Evolutionary conservation across 2,797 vertebrate species (phyloP), one percentile per base, ranked within the genome.

Genomic region (Oryzias sinensis): DNA sequence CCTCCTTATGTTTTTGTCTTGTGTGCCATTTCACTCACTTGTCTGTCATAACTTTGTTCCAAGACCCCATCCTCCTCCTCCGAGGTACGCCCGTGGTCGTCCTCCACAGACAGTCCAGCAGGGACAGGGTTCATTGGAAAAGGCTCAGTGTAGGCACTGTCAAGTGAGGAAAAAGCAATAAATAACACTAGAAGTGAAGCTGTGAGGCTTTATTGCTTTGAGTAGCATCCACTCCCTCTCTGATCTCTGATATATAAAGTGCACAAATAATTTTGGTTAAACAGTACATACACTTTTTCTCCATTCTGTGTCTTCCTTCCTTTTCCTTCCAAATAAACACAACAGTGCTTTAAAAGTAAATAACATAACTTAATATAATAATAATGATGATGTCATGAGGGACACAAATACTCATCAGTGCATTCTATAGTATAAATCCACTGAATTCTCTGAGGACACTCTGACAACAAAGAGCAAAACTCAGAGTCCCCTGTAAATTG

Each of bases 131-230:
- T 95, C 58, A 96, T 87, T 40, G 94, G 95, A 84, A 97, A 97
- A 40, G 96, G 95, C 84, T 98, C 97, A 0, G 96, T 97, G 86
- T 98, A 97, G 81, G 95, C 93, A 73, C 96, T 99, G 89, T 15
- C 11, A 27, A 57, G 2, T 14, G 46, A 8, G 53, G 51, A 46
- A 53, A 56, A 58, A 4, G 58, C 6, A 55, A 24, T 4, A 40
- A 67, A 72, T 62, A 43, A 43, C 48, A 9, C 33, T 11, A 11
- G 33, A 37, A 37, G 9, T 37, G 33, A 37, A 37, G 9, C 33
- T 37, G 33, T 37, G 33, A 37, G 9, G 33, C 33, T 37, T 37
- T 13, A 37, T 37, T 37, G 11, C 33, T 37, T 37, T 11, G 33
- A 37, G 33, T 11, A 37, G 8, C 33, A 37, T 37, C 9, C 8